These are phyloP conservation scores for Anagyrus pseudococci DNA, from an alignment of 2,888 invertebrate genomes.

Conservation along the genomic window DNA sequence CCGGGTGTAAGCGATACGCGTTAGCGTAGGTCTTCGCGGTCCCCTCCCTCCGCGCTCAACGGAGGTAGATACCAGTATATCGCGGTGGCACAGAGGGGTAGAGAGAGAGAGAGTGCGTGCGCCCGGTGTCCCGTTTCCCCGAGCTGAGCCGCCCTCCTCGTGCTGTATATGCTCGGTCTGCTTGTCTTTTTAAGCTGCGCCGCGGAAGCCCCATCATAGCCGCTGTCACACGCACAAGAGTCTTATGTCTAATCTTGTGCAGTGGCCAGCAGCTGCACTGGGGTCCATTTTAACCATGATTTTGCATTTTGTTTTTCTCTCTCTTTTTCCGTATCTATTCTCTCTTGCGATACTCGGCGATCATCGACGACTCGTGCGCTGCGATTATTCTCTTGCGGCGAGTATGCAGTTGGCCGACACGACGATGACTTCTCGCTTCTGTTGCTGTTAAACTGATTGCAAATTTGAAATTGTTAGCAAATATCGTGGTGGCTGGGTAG, in stretches of 20 bases:
- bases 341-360: no score
- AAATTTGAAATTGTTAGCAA: no score
- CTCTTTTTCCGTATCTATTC: constrained; percentile 12
- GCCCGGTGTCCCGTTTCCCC: constrained; percentile 30
- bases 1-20: constrained; percentile 31
- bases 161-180: constrained; percentile 52
- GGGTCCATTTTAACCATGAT: constrained; percentile 66
- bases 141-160: background rate
- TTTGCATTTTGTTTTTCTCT: background rate
- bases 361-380: no score
- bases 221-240: constrained; percentile 99
- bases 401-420: no score
- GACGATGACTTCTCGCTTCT: no score
- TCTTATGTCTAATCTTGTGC: constrained; percentile 92
- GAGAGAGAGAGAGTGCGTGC: no score
- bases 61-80: no score
- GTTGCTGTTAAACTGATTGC: no score
- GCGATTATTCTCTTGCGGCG: no score
- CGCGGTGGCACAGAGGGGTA: no score
- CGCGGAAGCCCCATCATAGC: constrained; percentile 84
- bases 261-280: constrained; percentile 98
- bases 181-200: constrained; percentile 60
- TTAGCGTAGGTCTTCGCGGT: constrained; percentile 30
- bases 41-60: no score
- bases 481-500: no score